phyloP scores from a whole-genome alignment of 2,888 invertebrate species.

The Agapostemon virescens region DNA sequence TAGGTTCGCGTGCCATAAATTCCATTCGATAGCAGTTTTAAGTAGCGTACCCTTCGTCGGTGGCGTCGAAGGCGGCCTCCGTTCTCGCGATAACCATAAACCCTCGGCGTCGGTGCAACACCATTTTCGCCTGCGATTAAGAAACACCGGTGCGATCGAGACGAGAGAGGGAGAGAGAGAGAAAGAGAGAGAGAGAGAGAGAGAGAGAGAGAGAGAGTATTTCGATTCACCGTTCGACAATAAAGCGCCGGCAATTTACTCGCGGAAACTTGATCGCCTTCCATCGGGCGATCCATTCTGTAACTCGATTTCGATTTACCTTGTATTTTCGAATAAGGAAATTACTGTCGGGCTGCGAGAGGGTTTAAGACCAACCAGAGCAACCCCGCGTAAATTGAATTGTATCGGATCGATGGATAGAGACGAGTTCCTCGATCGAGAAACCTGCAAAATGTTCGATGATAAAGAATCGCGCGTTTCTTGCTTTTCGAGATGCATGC shows the following conservation, averaged over 20 bases:
- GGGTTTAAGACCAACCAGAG: background rate
- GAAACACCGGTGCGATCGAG: slow-evolving; percentile 3
- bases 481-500: background rate
- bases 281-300: background rate
- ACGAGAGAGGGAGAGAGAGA: no score
- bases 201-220: no score
- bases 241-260: slow-evolving; percentile 3
- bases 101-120: background rate
- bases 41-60: background rate
- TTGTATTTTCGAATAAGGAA: background rate
- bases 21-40: background rate
- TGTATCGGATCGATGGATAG: background rate
- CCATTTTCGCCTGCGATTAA: background rate
- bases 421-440: background rate
- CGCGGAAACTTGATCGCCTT: background rate
- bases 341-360: background rate
- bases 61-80: background rate
- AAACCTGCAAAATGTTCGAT: background rate
- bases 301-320: slow-evolving; percentile 9
- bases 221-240: background rate
- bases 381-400: background rate
- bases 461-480: background rate
- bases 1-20: background rate
- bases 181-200: no score
- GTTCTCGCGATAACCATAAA: background rate